Base-by-base conservation (phyloP, 2,113 vertebrate genomes). In the Micronycteris hirsuta region DNA sequence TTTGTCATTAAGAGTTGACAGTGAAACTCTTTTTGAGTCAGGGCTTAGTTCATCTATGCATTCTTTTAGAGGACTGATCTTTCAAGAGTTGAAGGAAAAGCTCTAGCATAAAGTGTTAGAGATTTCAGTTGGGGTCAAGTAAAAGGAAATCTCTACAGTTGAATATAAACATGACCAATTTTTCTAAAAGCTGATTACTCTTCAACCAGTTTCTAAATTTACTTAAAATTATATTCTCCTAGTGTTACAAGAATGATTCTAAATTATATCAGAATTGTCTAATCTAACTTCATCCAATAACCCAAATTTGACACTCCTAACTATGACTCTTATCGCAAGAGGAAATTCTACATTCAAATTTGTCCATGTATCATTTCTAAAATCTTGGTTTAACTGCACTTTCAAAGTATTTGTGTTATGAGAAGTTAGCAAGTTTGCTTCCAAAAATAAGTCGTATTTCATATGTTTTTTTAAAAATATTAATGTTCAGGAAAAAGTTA, bases 41-140 rank as follows among this genome's bases (percentile, higher is more conserved):
- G 0, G 1, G 80, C 76, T 96, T 52, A 85, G 83, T 86, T 96
- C 93, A 94, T 88, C 90, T 54, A 83, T 78, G 20, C 41, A 45
- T 86, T 68, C 97, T 97, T 13, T 96, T 92, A 80, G 63, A 91
- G 86, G 90, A 93, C 54, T 86, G n/a, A 87, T 31, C 45, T 96
- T 93, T 95, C 58, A 77, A 19, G 52, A 61, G 26, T 7, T 92
- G 96, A 92, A 93, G 70, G 83, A 93, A 45, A 36, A 93, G 3
- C 24, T 90, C 71, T 41, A 96, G 56, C 19, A 58, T 93, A n/a
- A 70, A 95, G 58, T 91, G 77, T 96, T 89, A 86, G 43, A 78
- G 38, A 56, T 84, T 49, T 83, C 28, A 84, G 36, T 1, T 76
- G 12, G 54, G 52, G 71, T 45, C 63, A 96, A 97, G 14, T 22